Conservation (phyloP, 1,140 invertebrate species). For the Bombus terrestris region DNA sequence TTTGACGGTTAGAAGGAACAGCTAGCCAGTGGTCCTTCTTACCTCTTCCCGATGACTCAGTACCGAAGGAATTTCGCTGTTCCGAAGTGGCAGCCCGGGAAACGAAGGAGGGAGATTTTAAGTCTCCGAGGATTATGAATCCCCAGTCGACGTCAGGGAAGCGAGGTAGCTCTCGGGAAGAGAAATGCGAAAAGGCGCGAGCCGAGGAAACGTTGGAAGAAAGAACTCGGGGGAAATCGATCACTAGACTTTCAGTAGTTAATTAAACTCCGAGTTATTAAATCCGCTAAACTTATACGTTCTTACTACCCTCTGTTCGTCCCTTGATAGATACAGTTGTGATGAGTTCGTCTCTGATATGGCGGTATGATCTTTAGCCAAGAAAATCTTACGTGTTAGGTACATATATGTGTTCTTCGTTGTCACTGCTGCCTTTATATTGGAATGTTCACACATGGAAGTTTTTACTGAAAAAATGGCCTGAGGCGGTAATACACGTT, state of each 20-base stretch:
- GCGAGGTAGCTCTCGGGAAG: slow-evolving; percentile 39
- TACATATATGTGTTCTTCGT: no score
- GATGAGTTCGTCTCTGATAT: neutral
- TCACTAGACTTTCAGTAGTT: slow-evolving; percentile 77
- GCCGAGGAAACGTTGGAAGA: slow-evolving; percentile 53
- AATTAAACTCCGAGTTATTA: slow-evolving; percentile 81
- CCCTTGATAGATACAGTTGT: neutral
- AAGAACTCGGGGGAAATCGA: slow-evolving; percentile 75
- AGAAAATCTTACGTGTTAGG: neutral
- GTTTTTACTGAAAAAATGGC: no score
- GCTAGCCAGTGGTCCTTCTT: slow-evolving; percentile 20
- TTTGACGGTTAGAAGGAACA: slow-evolving; percentile 42
- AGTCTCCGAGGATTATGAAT: slow-evolving; percentile 63
- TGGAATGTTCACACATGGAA: no score
- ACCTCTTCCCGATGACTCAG: neutral
- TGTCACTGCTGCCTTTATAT: no score
- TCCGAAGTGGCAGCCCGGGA: slow-evolving; percentile 24
- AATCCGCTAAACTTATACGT: slow-evolving; percentile 77
- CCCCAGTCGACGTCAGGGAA: slow-evolving; percentile 42
- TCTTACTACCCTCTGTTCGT: slow-evolving; percentile 29
- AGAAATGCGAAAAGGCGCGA: slow-evolving; percentile 33
- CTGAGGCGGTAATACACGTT: no score
- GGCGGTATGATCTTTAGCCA: neutral
- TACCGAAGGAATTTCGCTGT: slow-evolving; percentile 50
- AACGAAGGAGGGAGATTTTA: slow-evolving; percentile 14